Conservation (phyloP, 1,140 invertebrate genomes). For the Trypoxylus dichotomus region DNA sequence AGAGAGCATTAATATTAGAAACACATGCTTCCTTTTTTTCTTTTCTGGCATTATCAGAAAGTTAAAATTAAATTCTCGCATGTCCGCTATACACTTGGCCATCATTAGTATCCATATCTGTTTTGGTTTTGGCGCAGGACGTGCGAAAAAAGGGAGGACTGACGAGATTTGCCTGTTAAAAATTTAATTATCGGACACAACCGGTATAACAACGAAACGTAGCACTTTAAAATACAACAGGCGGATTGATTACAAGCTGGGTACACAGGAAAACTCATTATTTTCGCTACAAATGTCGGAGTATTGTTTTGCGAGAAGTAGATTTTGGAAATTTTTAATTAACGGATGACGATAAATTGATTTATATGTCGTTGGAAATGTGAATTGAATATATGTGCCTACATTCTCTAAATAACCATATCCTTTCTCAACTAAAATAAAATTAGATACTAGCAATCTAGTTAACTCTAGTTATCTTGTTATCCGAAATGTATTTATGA, state of each 20-base stretch:
- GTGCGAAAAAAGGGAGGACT: slow-evolving; percentile 20
- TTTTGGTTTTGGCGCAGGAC: neutral
- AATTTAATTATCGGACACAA: slow-evolving; percentile 18
- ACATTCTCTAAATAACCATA: no score
- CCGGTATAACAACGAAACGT: slow-evolving; percentile 6
- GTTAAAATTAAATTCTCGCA: slow-evolving; percentile 13
- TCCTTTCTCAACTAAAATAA: no score
- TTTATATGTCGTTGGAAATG: neutral
- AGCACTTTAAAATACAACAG: neutral
- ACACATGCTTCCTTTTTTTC: neutral
- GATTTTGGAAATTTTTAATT: slow-evolving; percentile 14
- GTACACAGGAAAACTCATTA: slow-evolving; percentile 17
- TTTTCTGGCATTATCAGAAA: slow-evolving; percentile 4
- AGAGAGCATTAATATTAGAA: neutral
- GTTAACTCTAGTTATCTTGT: no score
- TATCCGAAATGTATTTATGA: no score
- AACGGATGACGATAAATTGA: neutral
- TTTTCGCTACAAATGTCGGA: slow-evolving; percentile 8
- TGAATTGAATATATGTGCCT: neutral
- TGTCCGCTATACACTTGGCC: neutral
- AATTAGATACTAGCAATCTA: no score
- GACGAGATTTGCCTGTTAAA: slow-evolving; percentile 10
- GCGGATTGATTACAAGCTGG: slow-evolving; percentile 6
- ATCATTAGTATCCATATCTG: slow-evolving; percentile 22
- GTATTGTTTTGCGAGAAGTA: slow-evolving; percentile 2